These are phyloP conservation scores for Parauchenoglanis punctatus DNA, from an alignment of 2,797 vertebrate genomes.

Conservation along the genomic window DNA sequence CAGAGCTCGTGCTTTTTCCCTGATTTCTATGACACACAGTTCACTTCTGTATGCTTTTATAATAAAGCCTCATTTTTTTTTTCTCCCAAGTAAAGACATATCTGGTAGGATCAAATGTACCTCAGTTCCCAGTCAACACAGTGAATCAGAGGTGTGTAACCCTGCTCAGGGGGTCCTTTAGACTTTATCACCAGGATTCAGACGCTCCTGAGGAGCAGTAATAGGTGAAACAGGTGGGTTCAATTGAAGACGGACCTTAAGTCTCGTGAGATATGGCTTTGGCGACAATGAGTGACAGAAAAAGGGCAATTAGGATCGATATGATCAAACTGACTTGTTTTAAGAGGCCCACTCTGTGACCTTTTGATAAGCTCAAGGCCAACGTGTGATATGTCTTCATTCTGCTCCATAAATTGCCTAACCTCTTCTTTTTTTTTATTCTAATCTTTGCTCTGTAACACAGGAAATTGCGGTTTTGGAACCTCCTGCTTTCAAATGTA, in stretches of 20 bases:
- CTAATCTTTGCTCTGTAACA: conserved; percentile 20
- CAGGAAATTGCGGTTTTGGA: conserved; percentile 33
- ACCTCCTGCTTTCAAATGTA: conserved; percentile 21
- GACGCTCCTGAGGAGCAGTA: conserved; percentile 8
- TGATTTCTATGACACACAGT: conserved; percentile 31
- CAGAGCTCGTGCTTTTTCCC: conserved; percentile 28
- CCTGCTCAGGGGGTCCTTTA: neutral
- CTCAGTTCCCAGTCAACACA: neutral
- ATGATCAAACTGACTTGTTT: conserved; percentile 9
- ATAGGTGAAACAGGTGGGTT: conserved; percentile 2
- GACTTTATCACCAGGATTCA: neutral
- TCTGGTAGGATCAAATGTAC: neutral
- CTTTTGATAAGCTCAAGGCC: conserved; percentile 22
- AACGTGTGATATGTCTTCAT: conserved; percentile 18
- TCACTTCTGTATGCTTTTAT: conserved; percentile 33
- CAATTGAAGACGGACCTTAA: neutral
- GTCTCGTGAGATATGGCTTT: conserved; percentile 11
- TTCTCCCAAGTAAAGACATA: conserved; percentile 1
- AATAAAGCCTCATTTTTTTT: conserved; percentile 16
- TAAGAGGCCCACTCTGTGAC: conserved; percentile 1
- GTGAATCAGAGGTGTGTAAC: conserved; percentile 1
- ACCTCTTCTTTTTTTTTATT: conserved; percentile 27
- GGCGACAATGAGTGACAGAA: neutral
- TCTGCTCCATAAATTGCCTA: conserved; percentile 23
- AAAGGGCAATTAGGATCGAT: conserved; percentile 11